Evolutionary conservation across 2,113 vertebrate species (phyloP), one percentile per base, ranked within the genome.

Genomic region (Promerops cafer): DNA sequence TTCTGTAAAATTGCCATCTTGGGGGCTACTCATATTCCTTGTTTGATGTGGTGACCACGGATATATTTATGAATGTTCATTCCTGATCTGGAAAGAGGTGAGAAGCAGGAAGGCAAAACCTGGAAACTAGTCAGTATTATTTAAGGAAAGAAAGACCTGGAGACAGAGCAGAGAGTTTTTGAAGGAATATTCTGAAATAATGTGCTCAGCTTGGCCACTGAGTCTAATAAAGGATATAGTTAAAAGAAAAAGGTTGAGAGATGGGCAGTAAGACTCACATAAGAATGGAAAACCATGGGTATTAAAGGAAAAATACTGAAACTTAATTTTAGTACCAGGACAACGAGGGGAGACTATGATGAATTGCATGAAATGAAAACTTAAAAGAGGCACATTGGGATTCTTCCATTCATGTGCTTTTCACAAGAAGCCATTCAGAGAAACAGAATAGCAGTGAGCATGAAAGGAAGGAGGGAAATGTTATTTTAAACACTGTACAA

Each of bases 81-180:
- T 72, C 70, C 64, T 74, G 42, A 92, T 71, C 71, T 54, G 71
- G 71, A 83, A 90, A 90, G 71, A 90, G 44, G 66, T 86, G 79
- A 77, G 66, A 93, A 77, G 63, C 3, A 83, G 33, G 27, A 50
- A 83, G 59, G 54, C 24, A 94, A 93, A 95, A 90, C 16, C 7
- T 89, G 59, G 71, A 83, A 50, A 59, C 33, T 54, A 63, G 27
- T 61, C 79, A 92, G 47, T 66, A 40, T 66, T 92, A 74, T 86
- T 96, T 90, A 88, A 95, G 50, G 63, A 83, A 86, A 18, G 35
- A 80, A 72, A 89, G 42, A 86, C 33, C 59, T 81, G 83, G 91
- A 94, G 35, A 52, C 27, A 74, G 54, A 45, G 35, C 31, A 88
- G 52, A 80, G 59, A 33, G 22, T 50, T 95, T 94, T 70, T 88